Percentiles rank a stretch among this genome's conserved stretches.
Conservation (phyloP, 2,113 vertebrate genomes). For the Antidorcas marsupialis region DNA sequence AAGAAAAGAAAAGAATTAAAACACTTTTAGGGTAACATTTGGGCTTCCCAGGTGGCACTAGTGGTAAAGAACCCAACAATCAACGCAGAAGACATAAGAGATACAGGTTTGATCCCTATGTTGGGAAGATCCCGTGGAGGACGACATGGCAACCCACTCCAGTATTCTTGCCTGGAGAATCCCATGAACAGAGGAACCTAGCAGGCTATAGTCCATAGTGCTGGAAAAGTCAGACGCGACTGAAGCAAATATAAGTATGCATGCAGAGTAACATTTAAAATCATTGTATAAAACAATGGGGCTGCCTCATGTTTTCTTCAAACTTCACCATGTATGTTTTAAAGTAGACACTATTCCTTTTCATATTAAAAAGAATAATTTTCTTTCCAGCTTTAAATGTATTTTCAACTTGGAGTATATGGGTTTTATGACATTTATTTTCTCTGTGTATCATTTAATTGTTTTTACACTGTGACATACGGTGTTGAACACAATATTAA, state of each 20-base stretch:
- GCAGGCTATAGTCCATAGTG: background rate
- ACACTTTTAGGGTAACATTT: background rate
- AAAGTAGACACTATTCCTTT: background rate
- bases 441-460: background rate
- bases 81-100: background rate
- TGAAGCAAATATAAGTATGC: background rate
- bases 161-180: background rate
- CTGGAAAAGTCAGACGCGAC: accelerated
- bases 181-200: background rate
- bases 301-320: background rate
- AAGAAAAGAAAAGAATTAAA: background rate
- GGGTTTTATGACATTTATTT: background rate
- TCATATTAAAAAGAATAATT: background rate
- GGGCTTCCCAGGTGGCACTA: background rate
- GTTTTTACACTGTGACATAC: background rate
- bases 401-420: background rate
- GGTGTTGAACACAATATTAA: background rate
- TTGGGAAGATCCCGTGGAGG: background rate
- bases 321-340: background rate
- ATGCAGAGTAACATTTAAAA: background rate
- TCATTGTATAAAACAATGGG: background rate
- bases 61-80: background rate
- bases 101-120: background rate
- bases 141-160: background rate
- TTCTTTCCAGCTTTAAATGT: background rate